Conservation (phyloP, 2,113 vertebrate species). For the Carassius auratus region DNA sequence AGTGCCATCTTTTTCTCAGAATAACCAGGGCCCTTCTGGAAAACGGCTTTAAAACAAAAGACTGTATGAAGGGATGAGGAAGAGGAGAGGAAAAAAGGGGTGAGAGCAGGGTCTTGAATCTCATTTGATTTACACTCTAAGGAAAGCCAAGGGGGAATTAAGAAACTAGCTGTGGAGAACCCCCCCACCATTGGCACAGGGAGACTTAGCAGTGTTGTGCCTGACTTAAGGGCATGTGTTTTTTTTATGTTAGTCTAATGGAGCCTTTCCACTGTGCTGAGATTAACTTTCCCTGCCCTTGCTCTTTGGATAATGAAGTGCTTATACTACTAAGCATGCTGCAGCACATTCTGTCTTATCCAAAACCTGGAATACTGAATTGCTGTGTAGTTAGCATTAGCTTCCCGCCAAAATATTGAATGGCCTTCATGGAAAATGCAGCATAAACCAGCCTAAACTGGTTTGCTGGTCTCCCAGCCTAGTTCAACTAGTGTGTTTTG, state of each 20-base stretch:
- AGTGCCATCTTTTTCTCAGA: conserved; percentile 68
- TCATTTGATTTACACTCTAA: conserved; percentile 62
- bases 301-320: conserved; percentile 52
- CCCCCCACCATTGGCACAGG: conserved; percentile 29
- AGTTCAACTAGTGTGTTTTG: neutral
- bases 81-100: neutral
- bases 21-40: conserved; percentile 60
- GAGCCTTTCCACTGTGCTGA: too few relatives aligned
- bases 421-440: neutral
- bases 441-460: neutral
- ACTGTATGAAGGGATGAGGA: conserved; percentile 13
- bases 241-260: conserved; percentile 7
- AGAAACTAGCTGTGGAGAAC: conserved; percentile 65
- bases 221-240: conserved; percentile 20
- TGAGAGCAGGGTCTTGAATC: conserved; percentile 49
- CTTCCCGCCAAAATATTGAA: neutral
- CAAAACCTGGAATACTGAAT: neutral
- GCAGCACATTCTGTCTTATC: conserved; percentile 35
- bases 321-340: conserved; percentile 45
- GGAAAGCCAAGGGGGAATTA: conserved; percentile 58
- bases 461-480: neutral
- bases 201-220: conserved; percentile 35
- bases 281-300: conserved; percentile 1
- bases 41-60: conserved; percentile 62
- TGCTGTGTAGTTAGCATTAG: neutral